Percentiles rank a stretch among this genome's conserved stretches.
phyloP scores from a whole-genome alignment of 2,888 invertebrate genomes.

The Dascillus cervinus region DNA sequence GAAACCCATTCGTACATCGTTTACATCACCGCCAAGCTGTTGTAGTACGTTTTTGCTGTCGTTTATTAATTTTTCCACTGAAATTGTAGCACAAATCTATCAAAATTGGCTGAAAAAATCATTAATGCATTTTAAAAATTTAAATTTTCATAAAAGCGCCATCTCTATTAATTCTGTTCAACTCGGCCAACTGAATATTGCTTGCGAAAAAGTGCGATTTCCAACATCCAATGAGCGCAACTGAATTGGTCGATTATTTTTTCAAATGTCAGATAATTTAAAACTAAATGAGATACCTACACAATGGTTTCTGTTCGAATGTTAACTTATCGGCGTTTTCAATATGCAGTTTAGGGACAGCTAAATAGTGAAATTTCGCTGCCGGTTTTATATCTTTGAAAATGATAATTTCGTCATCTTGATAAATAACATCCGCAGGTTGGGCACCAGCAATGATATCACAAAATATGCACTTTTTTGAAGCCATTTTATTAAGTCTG shows the following conservation, averaged over 20 bases:
- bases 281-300: slow-evolving; percentile 45
- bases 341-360: slow-evolving; percentile 71
- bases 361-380: slow-evolving; percentile 68
- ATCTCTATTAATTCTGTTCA: slow-evolving; percentile 3
- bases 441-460: slow-evolving; percentile 58
- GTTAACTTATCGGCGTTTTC: slow-evolving; percentile 63
- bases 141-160: slow-evolving; percentile 7
- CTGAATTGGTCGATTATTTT: too few species aligned
- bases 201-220: too few species aligned
- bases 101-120: not conserved
- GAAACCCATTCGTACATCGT: slow-evolving; percentile 60
- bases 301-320: slow-evolving; percentile 56
- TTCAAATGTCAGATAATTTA: too few species aligned
- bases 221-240: too few species aligned
- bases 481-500: not conserved
- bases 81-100: slow-evolving; percentile 11
- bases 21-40: slow-evolving; percentile 42
- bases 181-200: too few species aligned
- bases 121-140: slow-evolving; percentile 11
- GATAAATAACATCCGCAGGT: slow-evolving; percentile 55
- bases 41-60: slow-evolving; percentile 47
- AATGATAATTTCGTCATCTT: slow-evolving; percentile 68
- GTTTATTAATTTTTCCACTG: slow-evolving; percentile 62
- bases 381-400: slow-evolving; percentile 82
- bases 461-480: slow-evolving; percentile 59